Evolutionary conservation across 30 jellyfish, hydroid and myxozoan genomes (phyloP), one percentile per base, ranked within the genome.

Genomic region (Aurelia sp.): DNA sequence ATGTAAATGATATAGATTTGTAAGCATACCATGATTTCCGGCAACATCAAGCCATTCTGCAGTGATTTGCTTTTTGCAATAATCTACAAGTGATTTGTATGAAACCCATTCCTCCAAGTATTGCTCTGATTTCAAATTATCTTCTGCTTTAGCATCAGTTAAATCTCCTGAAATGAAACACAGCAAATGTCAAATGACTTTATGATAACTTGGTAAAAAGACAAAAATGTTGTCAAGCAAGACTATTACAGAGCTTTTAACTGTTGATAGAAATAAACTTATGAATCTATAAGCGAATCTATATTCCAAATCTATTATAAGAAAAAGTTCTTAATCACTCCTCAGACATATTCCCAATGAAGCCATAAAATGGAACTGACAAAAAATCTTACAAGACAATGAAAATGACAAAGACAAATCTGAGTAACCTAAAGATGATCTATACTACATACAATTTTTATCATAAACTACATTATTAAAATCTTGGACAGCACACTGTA

Each of bases 21-120:
- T 18, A 64, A 64, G 44, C 62, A 57, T 44, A 95, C 99, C 99
- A 80, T 95, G 99, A 58, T 95, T 95, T 44, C 99, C 99, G 75
- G 81, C 92, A 12, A 95, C 83, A 74, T 95, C 99, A 15, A 95
- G 84, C 98, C 98, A 93, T 15, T 57, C 73, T 17, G 94, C 61
- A 13, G 67, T 40, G 38, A 27, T 22, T 41, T 58, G 59, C 52
- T 74, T 21, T 41, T 85, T 65, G 82, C 97, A 90, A 10, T 74
- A 33, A 9, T 74, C 76, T 15, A 82, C 63, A 19, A 76, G 44
- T 8, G 66, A 18, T n/a, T 89, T 58, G 69, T 95, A 95, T 3
- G 93, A 52, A 18, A 30, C 50, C 99, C 99, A 95, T 80, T 95
- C 99, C 0, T 95, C 97, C 6, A 67, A 17, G 72, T 95, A 95